Conservation (phyloP, 2,888 invertebrate genomes). For the Pasiphila rectangulata region DNA sequence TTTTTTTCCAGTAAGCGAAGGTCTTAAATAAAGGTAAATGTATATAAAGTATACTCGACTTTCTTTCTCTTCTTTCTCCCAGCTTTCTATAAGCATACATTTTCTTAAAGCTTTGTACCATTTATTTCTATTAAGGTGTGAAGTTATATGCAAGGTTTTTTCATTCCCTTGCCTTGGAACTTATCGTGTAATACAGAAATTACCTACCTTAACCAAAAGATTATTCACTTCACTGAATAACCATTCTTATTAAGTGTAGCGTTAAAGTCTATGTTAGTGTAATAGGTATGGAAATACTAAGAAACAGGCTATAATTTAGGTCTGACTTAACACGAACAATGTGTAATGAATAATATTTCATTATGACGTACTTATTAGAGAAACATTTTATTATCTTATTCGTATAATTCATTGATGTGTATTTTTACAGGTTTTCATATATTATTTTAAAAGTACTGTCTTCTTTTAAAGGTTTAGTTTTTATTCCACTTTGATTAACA, state of each 20-base stretch:
- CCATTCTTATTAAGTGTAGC: background rate
- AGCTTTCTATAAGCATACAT: no score
- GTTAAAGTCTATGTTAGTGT: background rate
- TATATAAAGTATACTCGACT: no score
- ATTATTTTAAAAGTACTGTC: no score
- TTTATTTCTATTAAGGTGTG: no score
- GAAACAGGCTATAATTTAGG: slow-evolving; percentile 24
- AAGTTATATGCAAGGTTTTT: no score
- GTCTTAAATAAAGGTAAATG: no score
- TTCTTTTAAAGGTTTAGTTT: no score
- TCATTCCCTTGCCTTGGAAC: background rate
- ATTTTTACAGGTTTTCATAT: no score
- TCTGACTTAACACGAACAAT: slow-evolving; percentile 24
- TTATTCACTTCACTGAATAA: background rate
- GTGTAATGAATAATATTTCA: slow-evolving; percentile 24
- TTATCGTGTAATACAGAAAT: background rate
- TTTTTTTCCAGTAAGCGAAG: no score
- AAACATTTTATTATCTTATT: background rate
- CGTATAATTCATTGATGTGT: background rate
- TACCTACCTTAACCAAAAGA: background rate
- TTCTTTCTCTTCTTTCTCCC: no score
- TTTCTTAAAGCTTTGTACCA: no score
- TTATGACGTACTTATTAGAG: slow-evolving; percentile 22
- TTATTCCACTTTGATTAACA: no score
- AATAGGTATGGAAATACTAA: background rate